These are phyloP conservation scores for Xyrichtys novacula DNA, from an alignment of 2,797 vertebrate species.

Conservation along the genomic window DNA sequence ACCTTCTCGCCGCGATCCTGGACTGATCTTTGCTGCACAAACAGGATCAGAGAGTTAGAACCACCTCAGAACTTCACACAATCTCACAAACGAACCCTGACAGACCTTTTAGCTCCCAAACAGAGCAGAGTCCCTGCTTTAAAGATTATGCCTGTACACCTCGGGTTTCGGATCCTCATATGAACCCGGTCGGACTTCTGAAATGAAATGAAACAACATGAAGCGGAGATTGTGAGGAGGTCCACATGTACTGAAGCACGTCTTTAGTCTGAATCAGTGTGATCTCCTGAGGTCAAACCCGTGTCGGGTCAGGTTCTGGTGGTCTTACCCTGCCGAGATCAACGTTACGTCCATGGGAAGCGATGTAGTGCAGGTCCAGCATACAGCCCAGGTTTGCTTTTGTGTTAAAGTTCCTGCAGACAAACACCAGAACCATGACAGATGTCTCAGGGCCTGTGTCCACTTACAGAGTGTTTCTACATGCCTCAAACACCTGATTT, in stretches of 20 bases:
- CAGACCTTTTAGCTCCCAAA: conserved; percentile 92
- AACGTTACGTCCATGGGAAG: conserved; percentile 90
- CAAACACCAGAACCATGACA: too few species aligned
- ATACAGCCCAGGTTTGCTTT: conserved; percentile 90
- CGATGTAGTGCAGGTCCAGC: conserved; percentile 91
- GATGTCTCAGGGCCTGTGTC: too few species aligned
- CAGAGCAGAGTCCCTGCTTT: conserved; percentile 91
- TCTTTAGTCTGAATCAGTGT: too few species aligned
- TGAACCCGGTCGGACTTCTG: conserved; percentile 75
- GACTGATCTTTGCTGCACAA: conserved; percentile 89
- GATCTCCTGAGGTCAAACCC: too few species aligned
- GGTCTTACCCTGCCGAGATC: conserved; percentile 83
- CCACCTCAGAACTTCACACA: accelerated
- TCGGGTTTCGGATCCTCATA: conserved; percentile 93
- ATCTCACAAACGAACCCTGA: conserved; percentile 63
- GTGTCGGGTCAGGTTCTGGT: too few species aligned
- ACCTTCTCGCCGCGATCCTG: conserved; percentile 89
- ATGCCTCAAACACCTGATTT: too few species aligned
- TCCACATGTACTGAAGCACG: too few species aligned
- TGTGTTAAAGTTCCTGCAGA: conserved; percentile 89
- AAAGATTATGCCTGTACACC: conserved; percentile 90
- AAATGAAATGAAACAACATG: not conserved
- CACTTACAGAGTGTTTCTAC: too few species aligned
- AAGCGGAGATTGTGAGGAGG: too few species aligned
- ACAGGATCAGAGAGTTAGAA: not conserved